Evolutionary conservation across 2,797 vertebrate species (phyloP).

Genomic region (Glyptemys insculpta): DNA sequence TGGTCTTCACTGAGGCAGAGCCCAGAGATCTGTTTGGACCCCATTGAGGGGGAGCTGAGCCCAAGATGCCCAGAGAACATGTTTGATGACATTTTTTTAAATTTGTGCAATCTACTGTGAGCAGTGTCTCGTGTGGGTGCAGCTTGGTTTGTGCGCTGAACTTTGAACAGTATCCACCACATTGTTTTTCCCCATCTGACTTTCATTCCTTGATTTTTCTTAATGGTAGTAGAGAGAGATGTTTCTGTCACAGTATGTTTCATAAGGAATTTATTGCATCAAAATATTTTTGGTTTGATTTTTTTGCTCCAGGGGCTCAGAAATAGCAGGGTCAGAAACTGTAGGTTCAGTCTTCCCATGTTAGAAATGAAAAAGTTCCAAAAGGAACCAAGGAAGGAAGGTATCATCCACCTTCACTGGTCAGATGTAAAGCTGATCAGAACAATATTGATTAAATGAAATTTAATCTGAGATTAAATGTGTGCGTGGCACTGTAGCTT

Average conservation of each 20-base stretch:
- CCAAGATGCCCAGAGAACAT: not conserved
- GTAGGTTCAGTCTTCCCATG: not conserved
- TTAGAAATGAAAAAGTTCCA: not conserved
- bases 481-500: not conserved
- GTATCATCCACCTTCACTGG: not conserved
- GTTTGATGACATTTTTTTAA: not conserved
- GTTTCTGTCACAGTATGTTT: not conserved
- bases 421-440: not conserved
- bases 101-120: not conserved
- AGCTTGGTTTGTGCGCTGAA: not conserved
- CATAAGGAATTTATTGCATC: not conserved
- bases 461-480: not conserved
- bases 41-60: not conserved
- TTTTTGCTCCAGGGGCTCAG: not conserved
- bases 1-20: not conserved
- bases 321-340: not conserved
- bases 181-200: not conserved
- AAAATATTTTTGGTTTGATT: not conserved
- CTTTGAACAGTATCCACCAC: not conserved
- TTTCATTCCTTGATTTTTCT: not conserved
- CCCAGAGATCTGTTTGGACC: rapidly evolving
- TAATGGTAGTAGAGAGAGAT: not conserved
- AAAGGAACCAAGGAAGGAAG: not conserved
- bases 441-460: not conserved
- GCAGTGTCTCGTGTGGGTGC: not conserved